phyloP scores from a whole-genome alignment of 92 coral and sea anemone genomes.

The Umimayanthus kanabou region DNA sequence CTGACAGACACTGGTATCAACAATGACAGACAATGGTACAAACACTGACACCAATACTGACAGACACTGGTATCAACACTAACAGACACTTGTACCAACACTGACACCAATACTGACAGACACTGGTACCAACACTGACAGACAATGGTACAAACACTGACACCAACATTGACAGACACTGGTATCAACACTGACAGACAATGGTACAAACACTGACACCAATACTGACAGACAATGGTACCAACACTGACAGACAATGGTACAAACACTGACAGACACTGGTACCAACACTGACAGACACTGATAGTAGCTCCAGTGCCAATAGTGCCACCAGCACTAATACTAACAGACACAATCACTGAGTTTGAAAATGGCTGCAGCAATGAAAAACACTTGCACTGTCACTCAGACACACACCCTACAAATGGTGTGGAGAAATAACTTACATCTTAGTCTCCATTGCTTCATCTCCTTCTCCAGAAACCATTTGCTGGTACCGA shows the following conservation, averaged over 20 bases:
- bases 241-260: neutral
- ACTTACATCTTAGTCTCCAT: conserved; percentile 83
- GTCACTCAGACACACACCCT: neutral
- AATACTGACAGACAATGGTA: neutral
- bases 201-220: neutral
- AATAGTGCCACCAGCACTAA: too few species aligned
- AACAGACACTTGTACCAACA: neutral
- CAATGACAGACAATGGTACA: neutral
- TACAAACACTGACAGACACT: neutral
- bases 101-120: neutral
- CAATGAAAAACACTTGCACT: neutral
- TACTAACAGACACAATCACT: neutral
- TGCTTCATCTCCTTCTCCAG: conserved; percentile 65
- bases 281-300: too few species aligned
- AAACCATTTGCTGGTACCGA: conserved; percentile 73
- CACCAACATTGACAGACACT: neutral
- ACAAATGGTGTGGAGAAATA: neutral
- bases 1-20: neutral
- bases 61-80: neutral
- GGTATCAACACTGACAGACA: neutral
- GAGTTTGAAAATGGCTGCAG: neutral
- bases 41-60: neutral
- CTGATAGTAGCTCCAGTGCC: too few species aligned
- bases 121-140: neutral
- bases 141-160: neutral